Percentiles rank a stretch among this genome's conserved stretches.
These are phyloP conservation scores for Octodon degus DNA, from an alignment of 2,113 vertebrate species.

Conservation along the genomic window DNA sequence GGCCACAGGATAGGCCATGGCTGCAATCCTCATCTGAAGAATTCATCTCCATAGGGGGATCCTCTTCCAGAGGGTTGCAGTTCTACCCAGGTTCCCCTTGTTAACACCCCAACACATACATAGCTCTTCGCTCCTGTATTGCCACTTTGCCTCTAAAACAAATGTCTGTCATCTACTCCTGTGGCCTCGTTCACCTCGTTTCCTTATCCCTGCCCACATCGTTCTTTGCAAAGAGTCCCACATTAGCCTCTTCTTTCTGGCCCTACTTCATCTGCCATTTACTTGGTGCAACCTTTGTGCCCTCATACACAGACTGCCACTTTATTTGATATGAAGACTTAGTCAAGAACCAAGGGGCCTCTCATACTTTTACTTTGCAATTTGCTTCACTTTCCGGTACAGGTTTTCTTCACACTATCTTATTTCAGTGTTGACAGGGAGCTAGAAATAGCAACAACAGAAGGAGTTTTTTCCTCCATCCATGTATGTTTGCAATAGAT, in stretches of 20 bases:
- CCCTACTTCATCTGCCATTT: neutral
- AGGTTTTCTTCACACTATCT: neutral
- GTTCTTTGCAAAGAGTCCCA: neutral
- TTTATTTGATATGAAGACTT: neutral
- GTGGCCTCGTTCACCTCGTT: neutral
- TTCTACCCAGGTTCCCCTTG: neutral
- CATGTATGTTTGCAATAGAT: neutral
- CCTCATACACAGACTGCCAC: neutral
- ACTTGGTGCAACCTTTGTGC: neutral
- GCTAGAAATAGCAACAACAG: rapidly evolving
- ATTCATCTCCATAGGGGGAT: too few species aligned
- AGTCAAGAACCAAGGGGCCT: neutral
- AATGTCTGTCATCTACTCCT: neutral
- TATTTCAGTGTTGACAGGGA: neutral
- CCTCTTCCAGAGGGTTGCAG: too few species aligned
- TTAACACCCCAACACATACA: neutral
- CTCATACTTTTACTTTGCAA: neutral
- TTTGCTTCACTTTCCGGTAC: neutral
- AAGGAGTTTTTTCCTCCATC: neutral
- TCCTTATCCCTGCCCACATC: neutral
- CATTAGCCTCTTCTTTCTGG: neutral
- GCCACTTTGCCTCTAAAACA: neutral
- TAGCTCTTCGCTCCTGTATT: neutral
- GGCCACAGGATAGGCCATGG: too few species aligned
- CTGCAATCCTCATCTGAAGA: too few species aligned